Conservation (phyloP, 2,113 vertebrate genomes). For the Ondatra zibethicus region DNA sequence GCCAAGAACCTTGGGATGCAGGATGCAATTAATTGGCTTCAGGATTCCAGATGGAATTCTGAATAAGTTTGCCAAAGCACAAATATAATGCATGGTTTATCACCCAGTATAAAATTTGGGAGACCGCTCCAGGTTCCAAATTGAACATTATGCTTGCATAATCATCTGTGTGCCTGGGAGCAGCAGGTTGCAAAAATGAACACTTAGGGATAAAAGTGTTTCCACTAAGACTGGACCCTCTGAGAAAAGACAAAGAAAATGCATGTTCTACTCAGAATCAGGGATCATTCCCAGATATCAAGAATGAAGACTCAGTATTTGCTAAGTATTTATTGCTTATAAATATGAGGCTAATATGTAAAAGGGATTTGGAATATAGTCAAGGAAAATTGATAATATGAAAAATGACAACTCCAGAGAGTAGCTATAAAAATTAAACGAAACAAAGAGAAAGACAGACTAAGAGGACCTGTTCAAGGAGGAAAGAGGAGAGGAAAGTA, state of each 20-base stretch:
- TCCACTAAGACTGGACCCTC: background rate
- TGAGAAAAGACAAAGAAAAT: background rate
- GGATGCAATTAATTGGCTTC: constrained; percentile 44
- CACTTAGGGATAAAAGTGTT: background rate
- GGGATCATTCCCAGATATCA: background rate
- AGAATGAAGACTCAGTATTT: background rate
- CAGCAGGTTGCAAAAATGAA: background rate
- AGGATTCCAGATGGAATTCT: constrained; percentile 2
- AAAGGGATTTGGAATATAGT: background rate
- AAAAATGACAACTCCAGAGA: background rate
- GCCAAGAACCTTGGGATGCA: background rate
- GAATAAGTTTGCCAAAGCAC: background rate
- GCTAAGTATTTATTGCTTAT: background rate
- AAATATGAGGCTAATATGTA: background rate
- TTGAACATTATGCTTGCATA: background rate
- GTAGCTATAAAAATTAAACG: constrained; percentile 6
- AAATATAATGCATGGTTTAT: constrained; percentile 12
- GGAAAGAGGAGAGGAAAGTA: rapidly evolving
- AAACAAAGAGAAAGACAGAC: background rate
- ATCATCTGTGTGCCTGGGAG: background rate
- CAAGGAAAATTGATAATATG: background rate
- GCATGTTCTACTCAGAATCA: background rate
- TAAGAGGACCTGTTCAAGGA: background rate
- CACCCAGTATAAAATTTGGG: background rate
- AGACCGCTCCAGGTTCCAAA: background rate